Base-by-base conservation (phyloP, 2,888 invertebrate species). In the Leptura quadrifasciata region DNA sequence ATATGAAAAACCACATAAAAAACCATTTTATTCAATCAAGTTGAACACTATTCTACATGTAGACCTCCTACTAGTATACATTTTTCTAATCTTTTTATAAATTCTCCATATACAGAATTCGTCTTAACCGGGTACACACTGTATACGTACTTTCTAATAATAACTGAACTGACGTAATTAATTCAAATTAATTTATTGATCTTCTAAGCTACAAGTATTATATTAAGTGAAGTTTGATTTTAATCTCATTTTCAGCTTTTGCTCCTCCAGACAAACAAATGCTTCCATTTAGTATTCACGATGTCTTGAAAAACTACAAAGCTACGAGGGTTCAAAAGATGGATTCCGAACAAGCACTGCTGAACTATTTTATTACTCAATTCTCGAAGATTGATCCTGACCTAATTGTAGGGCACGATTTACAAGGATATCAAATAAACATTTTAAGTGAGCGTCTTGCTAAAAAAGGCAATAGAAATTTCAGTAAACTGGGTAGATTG, bases 381-480 rank as follows among this genome's bases (percentile, higher is more conserved):
- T 93, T 98, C 82, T 94, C 95, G 88, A 94, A 94, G 85, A 90
- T 96, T 68, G 99, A 99, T 86, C 97, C 99, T 0, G 99, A 99
- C 90, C 90, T 99, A 31, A 93, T 99, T 57, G 94, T 99, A 1
- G 98, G 98, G 0, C 97, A 98, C 86, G 99, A 99, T 88, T 91
- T 97, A 58, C 93, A 94, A 84, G 96, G 96, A 35, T 98, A 96
- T 88, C 97, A 98, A 85, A 92, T 98, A 75, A 96, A 97, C 84
- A 91, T 98, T 1, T 91, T 99, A n/a, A 93, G 97, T 61, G 95
- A 96, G 75, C 94, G 98, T 78, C 92, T 98, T 76, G 90, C 93
- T 10, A 91, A 92, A 21, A 85, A 93, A 4, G 95, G 95, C 86
- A 94, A 97, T 68, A 93, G 94, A 0, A 94, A 96, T 84, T 98